Evolutionary conservation across 2,888 invertebrate genomes (phyloP).

Genomic region (Pheosia gnoma): DNA sequence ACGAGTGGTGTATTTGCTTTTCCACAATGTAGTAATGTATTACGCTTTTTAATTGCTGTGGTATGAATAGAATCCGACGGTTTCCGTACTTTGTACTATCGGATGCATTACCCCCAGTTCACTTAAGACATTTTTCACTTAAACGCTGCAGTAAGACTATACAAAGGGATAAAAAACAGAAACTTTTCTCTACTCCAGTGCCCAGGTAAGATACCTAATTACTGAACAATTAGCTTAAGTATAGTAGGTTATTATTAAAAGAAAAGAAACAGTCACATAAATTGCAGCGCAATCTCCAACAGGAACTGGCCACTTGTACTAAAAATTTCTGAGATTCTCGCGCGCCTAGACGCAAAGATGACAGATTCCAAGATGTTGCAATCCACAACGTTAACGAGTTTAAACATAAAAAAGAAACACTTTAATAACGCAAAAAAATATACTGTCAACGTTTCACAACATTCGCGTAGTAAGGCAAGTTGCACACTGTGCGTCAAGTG

Average conservation of each 20-base stretch:
- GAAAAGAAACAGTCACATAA: neutral
- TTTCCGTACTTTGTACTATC: too few species aligned
- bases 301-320: constrained; percentile 28
- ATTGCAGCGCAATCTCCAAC: constrained; percentile 15
- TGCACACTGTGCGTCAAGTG: neutral
- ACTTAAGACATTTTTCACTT: too few species aligned
- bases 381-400: constrained; percentile 11
- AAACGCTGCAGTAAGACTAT: too few species aligned
- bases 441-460: constrained; percentile 15
- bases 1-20: constrained; percentile 11
- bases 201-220: too few species aligned
- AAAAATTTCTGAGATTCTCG: constrained; percentile 29
- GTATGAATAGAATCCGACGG: neutral
- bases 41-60: neutral
- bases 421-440: constrained; percentile 11
- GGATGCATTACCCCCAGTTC: too few species aligned
- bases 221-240: too few species aligned
- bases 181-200: too few species aligned
- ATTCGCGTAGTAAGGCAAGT: constrained; percentile 7
- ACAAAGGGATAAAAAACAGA: too few species aligned
- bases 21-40: too few species aligned
- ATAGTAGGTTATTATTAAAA: neutral
- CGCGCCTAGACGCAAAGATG: constrained; percentile 26
- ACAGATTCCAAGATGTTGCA: constrained; percentile 13
- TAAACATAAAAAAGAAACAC: constrained; percentile 5